phyloP scores from a whole-genome alignment of 1,140 invertebrate genomes.

The Drosophila quadrilineata region DNA sequence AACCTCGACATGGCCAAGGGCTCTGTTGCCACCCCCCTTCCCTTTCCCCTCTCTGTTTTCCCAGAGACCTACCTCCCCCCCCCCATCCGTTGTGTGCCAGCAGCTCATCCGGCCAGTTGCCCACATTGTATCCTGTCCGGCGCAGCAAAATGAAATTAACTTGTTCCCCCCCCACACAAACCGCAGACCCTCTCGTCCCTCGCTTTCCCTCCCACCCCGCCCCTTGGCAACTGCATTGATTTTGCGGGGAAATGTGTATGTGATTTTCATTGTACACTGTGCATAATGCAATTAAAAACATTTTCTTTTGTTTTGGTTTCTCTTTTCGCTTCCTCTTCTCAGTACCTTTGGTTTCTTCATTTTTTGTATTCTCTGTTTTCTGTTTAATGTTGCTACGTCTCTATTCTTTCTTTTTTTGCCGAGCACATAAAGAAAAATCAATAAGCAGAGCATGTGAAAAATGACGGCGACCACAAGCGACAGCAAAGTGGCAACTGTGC shows the following conservation, averaged over 20 bases:
- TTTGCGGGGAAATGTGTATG: constrained; percentile 29
- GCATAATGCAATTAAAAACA: constrained; percentile 71
- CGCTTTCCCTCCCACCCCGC: neutral
- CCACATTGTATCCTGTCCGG: constrained; percentile 39
- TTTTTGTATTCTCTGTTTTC: neutral
- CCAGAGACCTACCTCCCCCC: neutral
- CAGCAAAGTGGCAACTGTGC: constrained; percentile 15
- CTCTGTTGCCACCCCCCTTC: neutral
- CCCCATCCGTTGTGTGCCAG: neutral
- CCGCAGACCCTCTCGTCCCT: neutral
- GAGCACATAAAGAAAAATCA: constrained; percentile 46
- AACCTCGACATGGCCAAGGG: too few species aligned
- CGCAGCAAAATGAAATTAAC: constrained; percentile 61
- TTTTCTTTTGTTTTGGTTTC: constrained; percentile 44
- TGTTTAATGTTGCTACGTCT: neutral
- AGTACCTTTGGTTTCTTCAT: constrained; percentile 24
- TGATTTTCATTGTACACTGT: constrained; percentile 53
- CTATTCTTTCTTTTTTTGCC: neutral
- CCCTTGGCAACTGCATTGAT: neutral
- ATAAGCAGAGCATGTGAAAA: constrained; percentile 46
- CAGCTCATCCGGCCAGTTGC: neutral
- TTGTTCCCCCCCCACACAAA: constrained; percentile 22
- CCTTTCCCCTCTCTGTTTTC: neutral
- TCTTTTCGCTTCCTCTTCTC: constrained; percentile 26
- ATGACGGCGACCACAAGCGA: constrained; percentile 41